Conservation (phyloP, 1,140 invertebrate genomes). For the Drosophila mojavensis region DNA sequence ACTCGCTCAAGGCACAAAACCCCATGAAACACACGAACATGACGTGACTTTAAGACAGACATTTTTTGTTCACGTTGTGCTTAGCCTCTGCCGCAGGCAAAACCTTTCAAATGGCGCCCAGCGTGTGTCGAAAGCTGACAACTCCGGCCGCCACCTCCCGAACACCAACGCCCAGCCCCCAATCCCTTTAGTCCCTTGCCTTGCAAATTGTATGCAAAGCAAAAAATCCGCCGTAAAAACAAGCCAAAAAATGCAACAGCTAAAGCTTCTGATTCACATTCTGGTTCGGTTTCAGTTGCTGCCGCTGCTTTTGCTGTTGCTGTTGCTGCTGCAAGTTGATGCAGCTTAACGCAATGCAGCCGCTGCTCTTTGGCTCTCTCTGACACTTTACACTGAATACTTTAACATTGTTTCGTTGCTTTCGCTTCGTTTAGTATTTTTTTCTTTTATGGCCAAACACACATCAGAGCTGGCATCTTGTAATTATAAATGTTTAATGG, state of each 20-base stretch:
- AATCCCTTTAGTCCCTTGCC: not conserved
- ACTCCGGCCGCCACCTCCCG: not conserved
- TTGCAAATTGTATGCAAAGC: conserved; percentile 46
- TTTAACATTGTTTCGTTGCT: conserved; percentile 60
- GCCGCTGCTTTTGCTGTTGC: conserved; percentile 19
- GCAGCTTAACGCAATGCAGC: conserved; percentile 25
- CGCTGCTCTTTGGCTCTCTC: not conserved
- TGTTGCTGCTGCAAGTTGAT: conserved; percentile 30
- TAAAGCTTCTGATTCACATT: conserved; percentile 13
- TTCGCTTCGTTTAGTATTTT: conserved; percentile 21
- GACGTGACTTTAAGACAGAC: conserved; percentile 76
- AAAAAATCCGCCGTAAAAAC: conserved; percentile 40
- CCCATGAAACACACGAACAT: conserved; percentile 23
- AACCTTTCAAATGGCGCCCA: conserved; percentile 44
- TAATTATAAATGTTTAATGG: conserved; percentile 81
- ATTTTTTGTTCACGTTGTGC: conserved; percentile 64
- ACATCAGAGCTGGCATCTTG: conserved; percentile 37
- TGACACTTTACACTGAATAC: conserved; percentile 70
- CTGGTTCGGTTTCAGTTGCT: conserved; percentile 20
- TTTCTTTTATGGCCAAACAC: conserved; percentile 10
- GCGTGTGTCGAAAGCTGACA: conserved; percentile 5
- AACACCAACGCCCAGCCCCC: not conserved
- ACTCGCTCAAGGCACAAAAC: not conserved
- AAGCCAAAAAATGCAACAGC: conserved; percentile 42
- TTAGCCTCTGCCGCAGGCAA: conserved; percentile 31